Conservation (phyloP, 2,888 invertebrate species). For the Thyatira batis region DNA sequence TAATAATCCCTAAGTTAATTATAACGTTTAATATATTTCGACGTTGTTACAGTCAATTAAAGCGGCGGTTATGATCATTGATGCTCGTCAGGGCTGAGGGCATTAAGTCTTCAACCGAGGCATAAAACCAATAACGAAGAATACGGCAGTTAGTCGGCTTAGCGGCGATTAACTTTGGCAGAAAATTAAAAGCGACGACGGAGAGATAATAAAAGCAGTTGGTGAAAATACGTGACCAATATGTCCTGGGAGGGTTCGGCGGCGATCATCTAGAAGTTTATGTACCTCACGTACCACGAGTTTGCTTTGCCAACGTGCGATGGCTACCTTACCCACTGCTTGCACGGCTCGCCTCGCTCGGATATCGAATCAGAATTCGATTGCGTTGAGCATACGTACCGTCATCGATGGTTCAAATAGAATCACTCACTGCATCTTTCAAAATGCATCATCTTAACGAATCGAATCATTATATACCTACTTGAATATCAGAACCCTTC, state of each 20-base stretch:
- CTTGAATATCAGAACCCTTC: no score
- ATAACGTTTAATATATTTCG: neutral
- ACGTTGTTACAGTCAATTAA: neutral
- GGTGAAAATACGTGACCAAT: constrained; percentile 75
- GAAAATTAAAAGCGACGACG: constrained; percentile 71
- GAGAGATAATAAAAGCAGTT: constrained; percentile 70
- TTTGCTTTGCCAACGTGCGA: constrained; percentile 74
- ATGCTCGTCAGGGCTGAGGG: constrained; percentile 13
- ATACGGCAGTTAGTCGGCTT: constrained; percentile 53
- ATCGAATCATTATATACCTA: neutral
- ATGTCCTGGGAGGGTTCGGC: constrained; percentile 60
- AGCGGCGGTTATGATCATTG: constrained; percentile 9
- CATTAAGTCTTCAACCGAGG: constrained; percentile 37
- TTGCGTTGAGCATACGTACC: constrained; percentile 53
- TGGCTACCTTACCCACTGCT: constrained; percentile 54
- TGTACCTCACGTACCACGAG: constrained; percentile 72
- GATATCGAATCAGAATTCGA: constrained; percentile 67
- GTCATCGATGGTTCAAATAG: constrained; percentile 33
- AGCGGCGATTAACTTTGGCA: constrained; percentile 60
- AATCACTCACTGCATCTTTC: neutral
- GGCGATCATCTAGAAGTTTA: constrained; percentile 55
- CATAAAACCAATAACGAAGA: constrained; percentile 55
- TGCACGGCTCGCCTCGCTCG: constrained; percentile 45
- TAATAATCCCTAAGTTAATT: neutral
- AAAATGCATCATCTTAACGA: neutral